Evolutionary conservation across 2,888 invertebrate genomes (phyloP), one percentile per base, ranked within the genome.

Genomic region (Chorisops tibialis): DNA sequence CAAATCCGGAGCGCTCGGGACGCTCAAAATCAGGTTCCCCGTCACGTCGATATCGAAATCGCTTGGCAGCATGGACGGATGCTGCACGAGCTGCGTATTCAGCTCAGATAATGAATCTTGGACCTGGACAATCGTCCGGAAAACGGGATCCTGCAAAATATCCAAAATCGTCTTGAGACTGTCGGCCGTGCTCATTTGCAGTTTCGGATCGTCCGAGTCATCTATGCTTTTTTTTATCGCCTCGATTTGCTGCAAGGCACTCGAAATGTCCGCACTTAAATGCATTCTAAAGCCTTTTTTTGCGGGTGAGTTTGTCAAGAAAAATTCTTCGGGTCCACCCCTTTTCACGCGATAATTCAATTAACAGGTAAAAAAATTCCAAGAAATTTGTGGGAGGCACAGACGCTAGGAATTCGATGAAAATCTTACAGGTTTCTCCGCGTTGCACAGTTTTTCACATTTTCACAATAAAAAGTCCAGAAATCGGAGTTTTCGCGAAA

Each of bases 21-120:
- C 81, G 73, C 84, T 87, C 22, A 88, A 76, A 38, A 87, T 82
- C 62, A 89, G 76, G 70, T 88, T 86, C 3, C 91, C 91, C 68
- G 90, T 86, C 48, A 89, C 85, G 69, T 88, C 90, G 61, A 97
- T 93, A 74, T 96, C 94, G 79, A 96, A 96, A 77, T 96, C 95
- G 54, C 90, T 90, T 45, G 95, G 93, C 66, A 95, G 81, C 74
- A 95, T 93, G 18, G 94, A 94, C 12, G 95, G 95, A 79, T 95
- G 95, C 71, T 93, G 91, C 41, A 87, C 87, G 61, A 94, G 83
- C 79, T 94, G 94, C 24, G 87, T 87, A 67, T 93, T 91, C 60
- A 96, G 80, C 79, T 95, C 91, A 48, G 87, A 86, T 47, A 96
- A 81, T 0, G 96, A 95, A 75, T 96, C 95, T 81, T 96, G 89